Evolutionary conservation across 1,140 invertebrate genomes (phyloP).

Genomic region (Drosophila pseudoobscura): DNA sequence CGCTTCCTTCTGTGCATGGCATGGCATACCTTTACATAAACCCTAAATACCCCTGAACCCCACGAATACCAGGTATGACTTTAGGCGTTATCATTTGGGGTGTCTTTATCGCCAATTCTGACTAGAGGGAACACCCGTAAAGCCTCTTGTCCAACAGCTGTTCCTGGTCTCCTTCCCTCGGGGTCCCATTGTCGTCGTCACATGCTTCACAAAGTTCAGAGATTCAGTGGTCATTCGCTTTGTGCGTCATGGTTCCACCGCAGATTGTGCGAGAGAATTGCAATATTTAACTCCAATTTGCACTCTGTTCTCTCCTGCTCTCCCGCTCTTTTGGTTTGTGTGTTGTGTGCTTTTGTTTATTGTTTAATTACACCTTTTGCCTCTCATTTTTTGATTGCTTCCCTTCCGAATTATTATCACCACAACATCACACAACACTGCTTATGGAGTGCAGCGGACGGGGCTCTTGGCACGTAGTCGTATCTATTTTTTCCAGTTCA

Average conservation of each 20-base stretch:
- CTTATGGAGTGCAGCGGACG: slow-evolving; percentile 51
- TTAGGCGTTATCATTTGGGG: slow-evolving; percentile 18
- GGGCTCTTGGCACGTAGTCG: slow-evolving; percentile 66
- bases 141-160: not conserved
- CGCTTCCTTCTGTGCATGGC: too few relatives aligned
- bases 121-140: slow-evolving; percentile 18
- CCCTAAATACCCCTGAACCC: too few relatives aligned
- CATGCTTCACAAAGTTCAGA: slow-evolving; percentile 39
- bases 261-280: slow-evolving; percentile 11
- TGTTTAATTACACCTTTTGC: slow-evolving; percentile 58
- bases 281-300: slow-evolving; percentile 34
- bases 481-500: slow-evolving; percentile 18
- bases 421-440: slow-evolving; percentile 9
- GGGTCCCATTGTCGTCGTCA: slow-evolving; percentile 30
- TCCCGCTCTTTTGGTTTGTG: not conserved
- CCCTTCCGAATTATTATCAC: slow-evolving; percentile 45
- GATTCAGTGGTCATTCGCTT: slow-evolving; percentile 33
- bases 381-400: slow-evolving; percentile 6
- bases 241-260: slow-evolving; percentile 54
- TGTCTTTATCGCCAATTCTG: slow-evolving; percentile 21
- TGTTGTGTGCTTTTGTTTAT: slow-evolving; percentile 49
- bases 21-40: too few relatives aligned
- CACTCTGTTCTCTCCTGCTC: not conserved
- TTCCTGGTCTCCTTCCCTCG: too few relatives aligned
- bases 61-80: slow-evolving; percentile 8